Conservation (phyloP, 2,113 vertebrate species). For the Cairina moschata region DNA sequence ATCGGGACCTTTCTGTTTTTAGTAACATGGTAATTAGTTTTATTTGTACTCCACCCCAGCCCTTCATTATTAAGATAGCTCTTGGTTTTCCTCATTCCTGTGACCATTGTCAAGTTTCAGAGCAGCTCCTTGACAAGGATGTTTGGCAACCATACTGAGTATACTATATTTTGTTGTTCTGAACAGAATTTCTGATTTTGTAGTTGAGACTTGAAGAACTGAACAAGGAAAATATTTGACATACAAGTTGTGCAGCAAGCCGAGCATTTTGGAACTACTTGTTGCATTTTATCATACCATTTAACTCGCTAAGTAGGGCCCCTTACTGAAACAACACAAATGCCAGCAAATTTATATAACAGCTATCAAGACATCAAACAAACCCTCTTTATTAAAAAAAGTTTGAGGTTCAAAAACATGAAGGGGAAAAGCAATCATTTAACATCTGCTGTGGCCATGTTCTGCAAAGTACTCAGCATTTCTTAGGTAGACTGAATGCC, state of each 20-base stretch:
- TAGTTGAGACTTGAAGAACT: not conserved
- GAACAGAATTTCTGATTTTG: not conserved
- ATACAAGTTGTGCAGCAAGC: not conserved
- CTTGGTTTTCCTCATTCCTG: not conserved
- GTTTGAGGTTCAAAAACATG: not conserved
- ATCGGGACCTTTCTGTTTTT: not conserved
- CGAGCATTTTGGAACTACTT: not conserved
- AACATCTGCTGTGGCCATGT: accelerated
- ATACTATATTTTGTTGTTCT: not conserved
- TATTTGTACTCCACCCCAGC: not conserved
- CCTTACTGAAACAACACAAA: not conserved
- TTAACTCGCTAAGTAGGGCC: not conserved
- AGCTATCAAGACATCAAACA: not conserved
- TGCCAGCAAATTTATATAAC: not conserved
- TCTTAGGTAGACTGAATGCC: not conserved
- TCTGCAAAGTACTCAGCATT: not conserved
- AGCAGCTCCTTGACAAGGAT: not conserved
- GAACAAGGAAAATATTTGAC: not conserved
- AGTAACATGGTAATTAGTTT: not conserved
- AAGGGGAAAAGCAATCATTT: not conserved
- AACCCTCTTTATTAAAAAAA: not conserved
- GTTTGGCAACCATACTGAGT: not conserved
- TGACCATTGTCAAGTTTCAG: not conserved
- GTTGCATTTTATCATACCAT: not conserved
- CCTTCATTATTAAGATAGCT: not conserved